Evolutionary conservation across 1,140 invertebrate species (phyloP), one percentile per base, ranked within the genome.

Genomic region (Antheraea pernyi): DNA sequence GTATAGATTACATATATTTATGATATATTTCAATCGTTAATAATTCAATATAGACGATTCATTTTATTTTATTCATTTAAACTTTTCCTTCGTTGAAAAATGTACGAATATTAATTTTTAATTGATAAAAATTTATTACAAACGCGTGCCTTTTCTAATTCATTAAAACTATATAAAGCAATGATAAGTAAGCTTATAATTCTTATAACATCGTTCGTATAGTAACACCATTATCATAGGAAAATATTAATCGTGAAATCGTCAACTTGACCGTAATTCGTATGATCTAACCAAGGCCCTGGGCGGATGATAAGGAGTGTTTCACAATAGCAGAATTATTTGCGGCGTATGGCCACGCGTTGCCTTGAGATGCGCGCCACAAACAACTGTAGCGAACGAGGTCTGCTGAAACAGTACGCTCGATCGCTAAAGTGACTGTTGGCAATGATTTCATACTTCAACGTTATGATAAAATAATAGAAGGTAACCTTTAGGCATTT

Each of bases 311-410:
- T 91, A 91, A 91, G 84, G 81, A 79, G 63, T 84, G 85, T 91
- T 91, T 87, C 89, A 90, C 89, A 91, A 91, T 88, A 90, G 89
- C 84, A 88, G 87, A 89, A 91, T 91, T 91, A 91, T 91, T 91
- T 90, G 89, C 89, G 89, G 88, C 87, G 81, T 81, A 78, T 82
- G 79, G 78, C 79, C 78, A 76, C 70, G 65, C 78, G 72, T 86
- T 72, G 83, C 88, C 89, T 91, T 91, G 89, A 88, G 88, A 90
- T 86, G 87, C 82, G 82, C 79, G 86, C 81, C 78, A 86, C 86
- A 88, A 91, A 88, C 87, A 89, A 89, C 85, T 83, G 71, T 77
- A 77, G 78, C 73, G 67, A 76, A 72, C 81, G 79, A 78, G 79
- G 69, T 81, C 77, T 75, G 85, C 89, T 85, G 86, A 91, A 91